These are phyloP conservation scores for Poliocrania exsul DNA, from an alignment of 2,797 vertebrate species.

Conservation along the genomic window DNA sequence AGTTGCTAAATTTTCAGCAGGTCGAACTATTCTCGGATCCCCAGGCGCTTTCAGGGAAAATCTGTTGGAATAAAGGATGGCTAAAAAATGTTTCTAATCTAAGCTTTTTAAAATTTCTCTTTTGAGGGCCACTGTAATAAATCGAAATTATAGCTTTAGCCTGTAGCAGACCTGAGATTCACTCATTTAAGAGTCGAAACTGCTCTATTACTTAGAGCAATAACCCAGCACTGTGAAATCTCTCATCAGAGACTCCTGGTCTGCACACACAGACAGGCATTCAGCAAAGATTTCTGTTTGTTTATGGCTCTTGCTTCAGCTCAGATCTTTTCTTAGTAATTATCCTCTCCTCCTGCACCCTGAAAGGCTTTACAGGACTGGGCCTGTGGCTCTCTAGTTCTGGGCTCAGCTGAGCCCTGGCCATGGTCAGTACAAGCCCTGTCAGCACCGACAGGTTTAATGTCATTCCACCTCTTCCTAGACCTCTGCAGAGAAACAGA, in stretches of 20 bases:
- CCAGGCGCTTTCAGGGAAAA: slow-evolving; percentile 18
- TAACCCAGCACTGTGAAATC: not conserved
- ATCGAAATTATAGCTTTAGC: slow-evolving; percentile 63
- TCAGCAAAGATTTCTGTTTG: not conserved
- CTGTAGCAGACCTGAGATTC: not conserved
- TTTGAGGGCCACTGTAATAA: slow-evolving; percentile 54
- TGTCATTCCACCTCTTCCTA: not conserved
- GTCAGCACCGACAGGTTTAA: not conserved
- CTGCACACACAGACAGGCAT: not conserved
- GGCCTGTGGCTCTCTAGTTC: not conserved
- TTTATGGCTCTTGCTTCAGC: not conserved
- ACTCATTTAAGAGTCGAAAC: slow-evolving; percentile 28
- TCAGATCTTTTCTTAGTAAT: not conserved
- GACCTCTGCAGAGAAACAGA: not conserved
- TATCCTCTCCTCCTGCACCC: not conserved
- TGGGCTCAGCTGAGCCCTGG: not conserved
- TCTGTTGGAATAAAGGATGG: slow-evolving; percentile 59
- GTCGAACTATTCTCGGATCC: slow-evolving; percentile 23
- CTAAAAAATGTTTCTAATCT: slow-evolving; percentile 63
- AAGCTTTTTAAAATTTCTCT: slow-evolving; percentile 59
- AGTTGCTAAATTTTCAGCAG: slow-evolving; percentile 29
- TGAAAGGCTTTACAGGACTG: not conserved
- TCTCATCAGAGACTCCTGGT: not conserved
- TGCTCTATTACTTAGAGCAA: slow-evolving; percentile 5
- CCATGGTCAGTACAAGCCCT: not conserved